A percentile compares a stretch with the other conserved stretches of the same genome.
These are phyloP conservation scores for Macrotis lagotis DNA, from an alignment of 2,113 vertebrate species.

Conservation along the genomic window DNA sequence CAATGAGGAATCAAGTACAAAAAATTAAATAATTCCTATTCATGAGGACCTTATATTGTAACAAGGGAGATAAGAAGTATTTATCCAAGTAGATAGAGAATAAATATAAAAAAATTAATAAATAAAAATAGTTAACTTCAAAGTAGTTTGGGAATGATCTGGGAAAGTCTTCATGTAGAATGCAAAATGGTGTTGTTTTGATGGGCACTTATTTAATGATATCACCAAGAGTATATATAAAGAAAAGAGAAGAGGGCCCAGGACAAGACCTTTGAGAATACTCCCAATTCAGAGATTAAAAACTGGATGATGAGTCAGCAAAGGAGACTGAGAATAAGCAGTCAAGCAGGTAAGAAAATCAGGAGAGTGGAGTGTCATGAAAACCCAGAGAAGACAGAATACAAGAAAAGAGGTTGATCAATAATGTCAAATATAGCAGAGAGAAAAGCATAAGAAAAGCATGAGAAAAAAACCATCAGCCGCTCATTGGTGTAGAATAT, in stretches of 20 bases:
- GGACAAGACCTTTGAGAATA: neutral
- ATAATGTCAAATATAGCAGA: neutral
- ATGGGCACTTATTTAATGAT: neutral
- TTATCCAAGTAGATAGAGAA: neutral
- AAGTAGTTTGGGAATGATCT: neutral
- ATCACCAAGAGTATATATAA: neutral
- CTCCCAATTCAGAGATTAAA: neutral
- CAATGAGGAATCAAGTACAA: neutral
- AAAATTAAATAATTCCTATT: neutral
- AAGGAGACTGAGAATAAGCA: neutral
- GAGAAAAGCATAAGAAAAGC: neutral
- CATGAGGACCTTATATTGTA: neutral
- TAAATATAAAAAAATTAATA: neutral
- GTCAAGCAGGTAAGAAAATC: neutral
- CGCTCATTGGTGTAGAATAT: neutral
- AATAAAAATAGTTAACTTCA: neutral
- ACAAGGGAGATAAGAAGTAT: neutral
- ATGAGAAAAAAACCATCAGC: neutral
- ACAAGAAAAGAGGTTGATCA: neutral
- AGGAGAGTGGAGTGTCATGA: neutral
- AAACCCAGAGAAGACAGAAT: neutral
- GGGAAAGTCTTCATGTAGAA: neutral
- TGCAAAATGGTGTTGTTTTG: neutral
- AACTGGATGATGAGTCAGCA: neutral
- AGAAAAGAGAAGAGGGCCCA: neutral